A percentile compares a stretch with the other conserved stretches of the same genome.
Conservation (phyloP, 2,888 invertebrate species). For the Eumacrocentrus americanus region DNA sequence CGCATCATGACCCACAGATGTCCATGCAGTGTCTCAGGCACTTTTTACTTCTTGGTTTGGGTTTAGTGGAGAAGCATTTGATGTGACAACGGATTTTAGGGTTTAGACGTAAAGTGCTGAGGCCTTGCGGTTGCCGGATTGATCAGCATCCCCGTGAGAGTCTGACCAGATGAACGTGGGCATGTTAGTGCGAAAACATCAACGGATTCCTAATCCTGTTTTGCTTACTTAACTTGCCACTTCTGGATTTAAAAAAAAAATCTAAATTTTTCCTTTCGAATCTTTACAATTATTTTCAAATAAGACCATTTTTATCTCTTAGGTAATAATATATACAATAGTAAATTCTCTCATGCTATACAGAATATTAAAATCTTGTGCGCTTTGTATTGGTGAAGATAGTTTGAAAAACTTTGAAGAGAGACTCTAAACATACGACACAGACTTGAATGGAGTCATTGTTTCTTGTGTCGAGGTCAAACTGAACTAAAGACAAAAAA, state of each 20-base stretch:
- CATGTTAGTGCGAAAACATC: conserved; percentile 28
- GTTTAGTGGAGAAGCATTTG: background rate
- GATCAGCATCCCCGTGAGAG: conserved; percentile 58
- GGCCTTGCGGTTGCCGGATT: conserved; percentile 49
- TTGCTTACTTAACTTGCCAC: conserved; percentile 58
- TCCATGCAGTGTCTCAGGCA: background rate
- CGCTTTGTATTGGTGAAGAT: too few relatives aligned
- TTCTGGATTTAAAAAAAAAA: too few relatives aligned
- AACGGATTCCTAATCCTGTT: conserved; percentile 45
- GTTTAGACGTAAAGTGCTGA: background rate
- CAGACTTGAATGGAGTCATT: too few relatives aligned
- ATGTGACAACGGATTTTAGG: background rate
- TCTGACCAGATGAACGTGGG: conserved; percentile 46
- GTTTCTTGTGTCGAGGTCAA: too few relatives aligned
- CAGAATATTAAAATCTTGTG: too few relatives aligned
- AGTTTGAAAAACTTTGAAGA: too few relatives aligned
- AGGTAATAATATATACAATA: too few relatives aligned
- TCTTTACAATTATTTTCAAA: too few relatives aligned
- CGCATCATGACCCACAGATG: conserved; percentile 1
- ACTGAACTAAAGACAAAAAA: background rate
- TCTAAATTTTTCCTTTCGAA: too few relatives aligned
- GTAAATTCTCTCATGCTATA: too few relatives aligned
- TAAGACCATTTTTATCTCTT: too few relatives aligned
- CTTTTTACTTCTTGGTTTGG: background rate
- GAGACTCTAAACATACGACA: too few relatives aligned